Evolutionary conservation across 2,113 vertebrate genomes (phyloP).

Genomic region (Tor tambroides): DNA sequence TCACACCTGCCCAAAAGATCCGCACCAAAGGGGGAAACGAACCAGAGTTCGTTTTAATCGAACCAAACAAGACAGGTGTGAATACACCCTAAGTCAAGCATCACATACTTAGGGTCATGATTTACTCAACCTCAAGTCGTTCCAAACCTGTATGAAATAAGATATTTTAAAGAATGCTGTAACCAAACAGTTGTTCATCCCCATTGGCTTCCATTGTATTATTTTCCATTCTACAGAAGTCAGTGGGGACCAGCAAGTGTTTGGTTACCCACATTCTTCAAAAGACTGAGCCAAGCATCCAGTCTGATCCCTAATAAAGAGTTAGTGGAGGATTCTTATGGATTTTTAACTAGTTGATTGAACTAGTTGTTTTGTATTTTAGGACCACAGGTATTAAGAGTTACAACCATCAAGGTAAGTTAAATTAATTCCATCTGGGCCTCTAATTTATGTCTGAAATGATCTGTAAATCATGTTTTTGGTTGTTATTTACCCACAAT

Average conservation of each 20-base stretch:
- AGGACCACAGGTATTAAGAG: conserved; percentile 48
- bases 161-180: too few relatives aligned
- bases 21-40: too few relatives aligned
- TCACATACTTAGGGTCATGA: too few relatives aligned
- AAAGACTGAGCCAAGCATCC: not conserved
- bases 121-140: not conserved
- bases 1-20: too few relatives aligned
- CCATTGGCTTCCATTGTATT: too few relatives aligned
- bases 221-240: too few relatives aligned
- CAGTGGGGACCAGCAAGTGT: too few relatives aligned
- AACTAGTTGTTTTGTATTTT: conserved; percentile 1
- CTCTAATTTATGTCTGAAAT: not conserved
- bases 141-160: not conserved
- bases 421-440: not conserved
- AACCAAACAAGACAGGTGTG: too few relatives aligned
- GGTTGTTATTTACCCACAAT: not conserved
- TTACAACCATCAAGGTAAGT: conserved; percentile 58
- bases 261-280: too few relatives aligned
- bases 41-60: too few relatives aligned
- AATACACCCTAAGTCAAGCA: too few relatives aligned
- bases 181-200: too few relatives aligned
- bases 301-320: not conserved
- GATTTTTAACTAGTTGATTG: not conserved
- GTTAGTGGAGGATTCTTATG: not conserved
- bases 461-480: not conserved